A percentile compares a stretch with the other conserved stretches of the same genome.
Evolutionary conservation across 35 echinoderm and acorn worm genomes (phyloP).

Genomic region (Hemicentrotus pulcherrimus): DNA sequence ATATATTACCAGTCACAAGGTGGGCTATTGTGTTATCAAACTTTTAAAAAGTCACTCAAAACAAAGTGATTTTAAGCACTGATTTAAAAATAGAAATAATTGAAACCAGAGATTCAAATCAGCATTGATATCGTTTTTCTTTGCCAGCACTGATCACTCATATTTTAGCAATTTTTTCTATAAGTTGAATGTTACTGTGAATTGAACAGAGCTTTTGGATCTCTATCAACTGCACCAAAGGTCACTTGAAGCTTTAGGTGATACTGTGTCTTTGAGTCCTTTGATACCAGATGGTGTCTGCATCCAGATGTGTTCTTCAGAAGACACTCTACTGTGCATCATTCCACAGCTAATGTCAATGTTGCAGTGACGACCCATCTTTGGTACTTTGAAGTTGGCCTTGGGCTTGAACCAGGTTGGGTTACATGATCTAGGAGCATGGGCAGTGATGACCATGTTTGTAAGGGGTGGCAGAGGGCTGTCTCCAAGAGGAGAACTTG

Average conservation of each 20-base stretch:
- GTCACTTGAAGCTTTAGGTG: not conserved
- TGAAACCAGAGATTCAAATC: no score
- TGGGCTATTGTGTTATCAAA: not conserved
- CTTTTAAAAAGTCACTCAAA: no score
- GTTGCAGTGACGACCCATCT: conserved; percentile 16
- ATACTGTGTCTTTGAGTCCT: conserved; percentile 40
- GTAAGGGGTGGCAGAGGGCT: conserved; percentile 4
- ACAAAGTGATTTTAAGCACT: no score
- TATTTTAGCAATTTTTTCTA: not conserved
- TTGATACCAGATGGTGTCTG: conserved; percentile 37
- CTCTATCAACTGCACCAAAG: conserved; percentile 41
- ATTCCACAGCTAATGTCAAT: conserved; percentile 43
- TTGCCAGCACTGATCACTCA: not conserved
- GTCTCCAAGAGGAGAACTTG: not conserved
- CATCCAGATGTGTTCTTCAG: conserved; percentile 45
- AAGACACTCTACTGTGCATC: not conserved
- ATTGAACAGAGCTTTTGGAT: not conserved
- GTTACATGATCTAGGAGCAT: conserved; percentile 24
- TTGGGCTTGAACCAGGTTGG: conserved; percentile 50
- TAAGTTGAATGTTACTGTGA: not conserved
- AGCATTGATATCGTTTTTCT: no score
- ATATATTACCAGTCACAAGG: not conserved
- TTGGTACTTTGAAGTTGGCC: conserved; percentile 16
- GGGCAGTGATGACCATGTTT: not conserved
- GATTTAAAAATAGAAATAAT: no score